Evolutionary conservation across 2,888 invertebrate species (phyloP), one percentile per base, ranked within the genome.

Genomic region (Callyntrura guangdongensis): DNA sequence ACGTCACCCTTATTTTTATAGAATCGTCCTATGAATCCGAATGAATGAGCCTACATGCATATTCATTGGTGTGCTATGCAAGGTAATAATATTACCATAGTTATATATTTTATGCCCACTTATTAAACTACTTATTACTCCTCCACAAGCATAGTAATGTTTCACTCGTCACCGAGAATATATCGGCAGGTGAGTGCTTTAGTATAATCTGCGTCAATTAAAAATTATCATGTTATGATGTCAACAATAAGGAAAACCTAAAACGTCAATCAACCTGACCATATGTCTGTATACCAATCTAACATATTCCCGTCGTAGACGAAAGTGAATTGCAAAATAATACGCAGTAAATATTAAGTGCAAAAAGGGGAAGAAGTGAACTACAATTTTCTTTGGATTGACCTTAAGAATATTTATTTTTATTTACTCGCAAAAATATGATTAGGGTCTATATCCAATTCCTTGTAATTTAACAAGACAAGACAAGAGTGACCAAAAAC

Each of bases 401-500:
- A 49, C 74, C 74, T 74, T 74, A 22, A 74, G n/a, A 47, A 74
- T 49, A 74, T 74, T 74, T 74, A 74, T 74, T 47, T 27, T 27
- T 67, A 17, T 74, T 74, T 22, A 49, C n/a, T n/a, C n/a, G 36
- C 36, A 74, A 49, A 74, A 49, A 47, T 74, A 74, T 74, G 74
- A 74, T 49, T 49, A 74, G 47, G 22, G 74, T 74, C 22, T 74
- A 49, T n/a, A 67, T 49, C 74, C 49, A 47, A 74, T 74, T 74
- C 74, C 74, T 11, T 74, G 49, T 74, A 47, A 17, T 74, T 74
- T 74, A 47, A 49, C 69, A 49, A 74, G 74, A 74, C 47, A 47
- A 47, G 74, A 49, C 69, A 49, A 74, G 74, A 74, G 74, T 74
- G 74, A 74, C 74, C 74, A 74, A 74, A 74, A 47, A 49, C 74